Base-by-base conservation (phyloP, 2,797 vertebrate genomes). In the Brachyrhaphis roseni region DNA sequence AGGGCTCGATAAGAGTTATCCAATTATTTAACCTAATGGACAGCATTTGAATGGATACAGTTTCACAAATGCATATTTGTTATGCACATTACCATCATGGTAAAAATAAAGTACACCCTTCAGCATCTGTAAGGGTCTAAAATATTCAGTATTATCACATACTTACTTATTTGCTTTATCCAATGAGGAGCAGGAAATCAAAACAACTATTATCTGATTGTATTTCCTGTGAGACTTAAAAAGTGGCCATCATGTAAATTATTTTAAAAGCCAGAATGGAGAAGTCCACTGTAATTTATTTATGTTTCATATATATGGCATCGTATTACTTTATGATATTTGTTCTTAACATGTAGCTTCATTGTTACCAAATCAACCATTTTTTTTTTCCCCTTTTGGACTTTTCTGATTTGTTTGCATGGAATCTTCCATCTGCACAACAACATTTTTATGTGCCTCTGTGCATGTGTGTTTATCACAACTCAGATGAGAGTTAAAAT, bases 21-120 rank as follows among this genome's bases (percentile, higher is more conserved):
- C 89, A 86, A 92, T 92, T 81, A 83, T 86, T 84, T 84, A 73
- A 77, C 82, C 76, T 79, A 71, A 90, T 89, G 79, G 81, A 68
- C 57, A 79, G 77, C 78, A 71, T 84, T 77, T 62, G 53, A 36
- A 55, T 77, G 53, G 39, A 70, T 70, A 13, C 2, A 12, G 23
- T 43, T 43, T 70, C 23, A n/a, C 39, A 13, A 41, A 5, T 70
- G 66, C 66, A 70, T 41, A 23, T 41, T 68, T 68, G 16, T 41
- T 68, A 11, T 41, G 0, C 5, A 66, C 62, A 66, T 66, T 10
- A 36, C 62, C 34, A 68, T n/a, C 66, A 70, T 70, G 39, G 5
- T n/a, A n/a, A n/a, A 43, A n/a, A 15, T 43, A 1, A 45, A 45
- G 6, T n/a, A 16, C 39, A 70, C 39, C 41, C 41, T 45, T 45